Percentiles rank a stretch among this genome's conserved stretches.
phyloP scores from a whole-genome alignment of 2,888 invertebrate species.

The Papilio demoleus region DNA sequence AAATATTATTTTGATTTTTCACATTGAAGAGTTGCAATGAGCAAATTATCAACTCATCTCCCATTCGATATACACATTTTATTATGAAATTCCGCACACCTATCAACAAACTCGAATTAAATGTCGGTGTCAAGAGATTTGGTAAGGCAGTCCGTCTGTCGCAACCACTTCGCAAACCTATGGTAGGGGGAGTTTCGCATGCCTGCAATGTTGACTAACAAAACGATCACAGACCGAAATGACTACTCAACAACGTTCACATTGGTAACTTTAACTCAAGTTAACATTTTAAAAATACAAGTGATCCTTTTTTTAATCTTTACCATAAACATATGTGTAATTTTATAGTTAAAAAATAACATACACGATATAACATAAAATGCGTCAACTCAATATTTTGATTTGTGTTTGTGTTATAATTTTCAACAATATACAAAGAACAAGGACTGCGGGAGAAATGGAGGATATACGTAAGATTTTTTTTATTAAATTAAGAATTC shows the following conservation, averaged over 20 bases:
- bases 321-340: too few relatives aligned
- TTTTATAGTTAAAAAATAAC: too few relatives aligned
- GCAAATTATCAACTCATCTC: background rate
- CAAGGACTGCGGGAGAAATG: conserved; percentile 56
- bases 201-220: conserved; percentile 45
- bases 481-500: too few relatives aligned
- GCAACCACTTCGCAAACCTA: conserved; percentile 51
- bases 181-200: conserved; percentile 69
- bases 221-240: conserved; percentile 31
- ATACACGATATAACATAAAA: background rate
- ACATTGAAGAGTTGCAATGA: background rate
- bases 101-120: conserved; percentile 38
- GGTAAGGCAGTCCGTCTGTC: conserved; percentile 48
- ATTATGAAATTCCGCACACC: conserved; percentile 36
- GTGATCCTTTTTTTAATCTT: background rate
- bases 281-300: conserved; percentile 1
- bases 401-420: conserved; percentile 58
- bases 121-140: conserved; percentile 34
- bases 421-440: conserved; percentile 58
- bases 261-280: conserved; percentile 6
- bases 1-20: background rate
- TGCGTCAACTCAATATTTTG: conserved; percentile 53
- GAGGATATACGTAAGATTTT: conserved; percentile 62
- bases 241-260: conserved; percentile 5
- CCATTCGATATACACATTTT: conserved; percentile 28